Conservation (phyloP, 2,888 invertebrate species). For the Vanessa cardui region DNA sequence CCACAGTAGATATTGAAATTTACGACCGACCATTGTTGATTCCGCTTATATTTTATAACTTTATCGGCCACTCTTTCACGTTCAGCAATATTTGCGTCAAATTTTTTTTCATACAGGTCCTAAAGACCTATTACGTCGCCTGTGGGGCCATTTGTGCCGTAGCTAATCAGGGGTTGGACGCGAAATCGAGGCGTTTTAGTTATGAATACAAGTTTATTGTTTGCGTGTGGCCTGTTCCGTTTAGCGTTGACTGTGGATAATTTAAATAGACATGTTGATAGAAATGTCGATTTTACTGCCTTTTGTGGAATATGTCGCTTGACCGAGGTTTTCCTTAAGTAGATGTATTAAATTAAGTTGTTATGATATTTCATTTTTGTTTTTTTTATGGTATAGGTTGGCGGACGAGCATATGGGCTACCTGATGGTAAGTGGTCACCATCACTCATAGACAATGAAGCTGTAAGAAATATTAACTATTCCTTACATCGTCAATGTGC, state of each 20-base stretch:
- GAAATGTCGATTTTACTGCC: conserved; percentile 22
- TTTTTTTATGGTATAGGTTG: too few relatives aligned
- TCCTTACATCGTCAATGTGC: too few relatives aligned
- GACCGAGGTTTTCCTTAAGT: too few relatives aligned
- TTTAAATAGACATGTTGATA: conserved; percentile 35
- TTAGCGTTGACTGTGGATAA: conserved; percentile 29
- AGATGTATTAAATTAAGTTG: too few relatives aligned
- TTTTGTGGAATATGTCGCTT: neutral
- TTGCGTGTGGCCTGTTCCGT: conserved; percentile 49
- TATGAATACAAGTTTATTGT: conserved; percentile 46
- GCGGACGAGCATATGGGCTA: too few relatives aligned
- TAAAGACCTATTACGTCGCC: conserved; percentile 47
- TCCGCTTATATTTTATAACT: conserved; percentile 63
- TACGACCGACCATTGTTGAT: conserved; percentile 62
- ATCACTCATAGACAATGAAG: too few relatives aligned
- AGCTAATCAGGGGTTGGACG: conserved; percentile 34
- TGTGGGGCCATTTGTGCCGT: conserved; percentile 51
- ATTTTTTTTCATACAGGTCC: conserved; percentile 43
- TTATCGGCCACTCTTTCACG: conserved; percentile 59
- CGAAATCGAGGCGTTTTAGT: conserved; percentile 51
- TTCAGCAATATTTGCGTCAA: conserved; percentile 51
- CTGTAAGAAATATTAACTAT: too few relatives aligned
- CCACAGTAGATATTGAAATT: conserved; percentile 71
- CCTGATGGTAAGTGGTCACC: too few relatives aligned
- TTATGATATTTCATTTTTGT: too few relatives aligned